Base-by-base conservation (phyloP, 2,888 invertebrate genomes). In the Chymomyza fuscimana region DNA sequence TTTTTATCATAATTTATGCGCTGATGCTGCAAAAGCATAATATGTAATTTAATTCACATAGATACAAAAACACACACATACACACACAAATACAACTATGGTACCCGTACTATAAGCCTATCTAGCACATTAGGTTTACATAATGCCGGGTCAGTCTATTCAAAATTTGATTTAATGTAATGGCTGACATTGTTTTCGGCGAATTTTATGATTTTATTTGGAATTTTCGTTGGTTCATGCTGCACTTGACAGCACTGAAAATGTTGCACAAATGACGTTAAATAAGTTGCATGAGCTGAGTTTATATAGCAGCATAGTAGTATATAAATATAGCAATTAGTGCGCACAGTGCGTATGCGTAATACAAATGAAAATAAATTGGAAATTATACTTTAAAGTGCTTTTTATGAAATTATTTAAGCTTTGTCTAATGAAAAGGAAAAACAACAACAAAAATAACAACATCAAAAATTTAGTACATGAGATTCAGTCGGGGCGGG, bases 1-100 rank as follows among this genome's bases (percentile, higher is more conserved):
- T 77, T 77, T 79, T 82, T 81, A 80, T 82, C 82, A 81, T 81
- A 81, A 81, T 85, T 85, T 85, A 84, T 85, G 74, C 80, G 73
- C 67, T 74, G 75, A 75, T 82, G 73, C 70, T 60, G 85, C 81
- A 82, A 81, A 81, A 80, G 85, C 82, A 75, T 80, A 85, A 82
- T 85, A 80, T 84, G 79, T 72, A 75, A 85, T 81, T 80, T 75
- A 84, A 80, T 82, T 80, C 72, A 71, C 69, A 68, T 16, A 52
- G 51, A 63, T 52, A 63, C 10, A 5, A 15, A 32, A 32, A 19
- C 52, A 36, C 7, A 32, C 63, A 68, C 29, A 46, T 3, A 12
- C 12, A 46, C 40, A 36, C 7, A 36, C 9, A 59, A 60, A 62
- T 66, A 59, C 54, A 19, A 2, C 29, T 40, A 63, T 25, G 25